Evolutionary conservation across 92 coral and sea anemone genomes (phyloP).

Genomic region (Zoanthus solanderi): DNA sequence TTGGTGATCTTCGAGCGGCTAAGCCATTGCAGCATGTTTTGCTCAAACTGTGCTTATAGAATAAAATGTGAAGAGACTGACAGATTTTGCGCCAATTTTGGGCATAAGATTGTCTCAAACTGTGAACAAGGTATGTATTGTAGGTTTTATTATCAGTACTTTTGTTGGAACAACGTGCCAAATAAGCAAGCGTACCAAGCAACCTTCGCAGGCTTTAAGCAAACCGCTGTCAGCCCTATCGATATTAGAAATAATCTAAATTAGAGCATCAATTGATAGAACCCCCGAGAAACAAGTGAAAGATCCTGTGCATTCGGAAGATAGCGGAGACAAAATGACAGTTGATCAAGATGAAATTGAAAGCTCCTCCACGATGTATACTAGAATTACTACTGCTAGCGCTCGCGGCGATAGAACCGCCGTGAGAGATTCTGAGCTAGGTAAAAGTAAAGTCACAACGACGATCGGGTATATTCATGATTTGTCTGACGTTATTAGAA

Average conservation of each 20-base stretch:
- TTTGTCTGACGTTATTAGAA: constrained; percentile 8
- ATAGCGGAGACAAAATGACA: constrained; percentile 33
- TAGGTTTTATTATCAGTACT: too few species aligned
- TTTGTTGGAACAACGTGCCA: too few species aligned
- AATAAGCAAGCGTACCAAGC: too few species aligned
- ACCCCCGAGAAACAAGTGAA: constrained; percentile 27
- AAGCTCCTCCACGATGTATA: constrained; percentile 20
- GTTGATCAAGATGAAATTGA: constrained; percentile 26
- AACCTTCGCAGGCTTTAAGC: too few species aligned
- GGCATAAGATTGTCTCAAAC: too few species aligned
- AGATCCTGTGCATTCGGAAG: constrained; percentile 14
- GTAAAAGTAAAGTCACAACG: constrained; percentile 14
- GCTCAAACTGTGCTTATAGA: too few species aligned
- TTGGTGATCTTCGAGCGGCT: not conserved
- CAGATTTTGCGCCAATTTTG: too few species aligned
- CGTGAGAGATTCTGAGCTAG: constrained; percentile 21
- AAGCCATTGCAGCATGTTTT: too few species aligned
- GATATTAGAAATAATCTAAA: too few species aligned
- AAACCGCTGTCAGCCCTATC: too few species aligned
- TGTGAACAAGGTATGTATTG: too few species aligned
- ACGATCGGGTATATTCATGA: constrained; percentile 40
- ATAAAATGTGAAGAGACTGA: too few species aligned
- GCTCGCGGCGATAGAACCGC: constrained; percentile 7
- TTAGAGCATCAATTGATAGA: not conserved
- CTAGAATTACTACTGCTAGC: constrained; percentile 13